Evolutionary conservation across 2,888 invertebrate species (phyloP).

Genomic region (Hololepta plana): DNA sequence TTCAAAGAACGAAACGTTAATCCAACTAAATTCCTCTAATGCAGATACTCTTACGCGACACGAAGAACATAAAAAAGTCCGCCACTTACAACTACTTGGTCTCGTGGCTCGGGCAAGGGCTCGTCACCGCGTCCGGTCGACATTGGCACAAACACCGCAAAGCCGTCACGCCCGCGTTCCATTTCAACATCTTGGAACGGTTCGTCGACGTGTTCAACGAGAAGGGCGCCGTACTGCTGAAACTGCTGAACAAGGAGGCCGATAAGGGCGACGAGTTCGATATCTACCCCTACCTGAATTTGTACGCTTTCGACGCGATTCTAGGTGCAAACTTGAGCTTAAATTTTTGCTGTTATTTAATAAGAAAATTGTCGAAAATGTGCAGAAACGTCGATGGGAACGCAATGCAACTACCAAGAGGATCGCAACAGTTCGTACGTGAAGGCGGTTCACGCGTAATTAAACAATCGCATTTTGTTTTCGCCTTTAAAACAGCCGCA

Average conservation of each 20-base stretch:
- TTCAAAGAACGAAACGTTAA: too few species aligned
- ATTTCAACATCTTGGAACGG: constrained; percentile 8
- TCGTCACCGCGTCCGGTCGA: too few species aligned
- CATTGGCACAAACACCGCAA: constrained; percentile 8
- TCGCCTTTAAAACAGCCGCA: too few species aligned
- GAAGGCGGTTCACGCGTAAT: constrained; percentile 4
- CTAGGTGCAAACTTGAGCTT: too few species aligned
- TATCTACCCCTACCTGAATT: constrained; percentile 6
- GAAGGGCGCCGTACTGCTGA: constrained; percentile 3
- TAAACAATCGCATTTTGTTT: constrained; percentile 1
- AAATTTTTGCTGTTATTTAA: too few species aligned
- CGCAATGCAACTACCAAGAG: constrained; percentile 48
- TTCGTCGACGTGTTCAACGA: constrained; percentile 8
- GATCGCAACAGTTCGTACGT: constrained; percentile 52
- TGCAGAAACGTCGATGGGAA: constrained; percentile 71
- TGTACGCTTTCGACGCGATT: constrained; percentile 5
- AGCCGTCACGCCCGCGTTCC: constrained; percentile 9
- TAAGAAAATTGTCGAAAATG: too few species aligned
- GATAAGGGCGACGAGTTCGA: constrained; percentile 6
- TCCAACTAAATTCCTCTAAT: too few species aligned
- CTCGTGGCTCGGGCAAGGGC: too few species aligned
- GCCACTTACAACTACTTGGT: too few species aligned
- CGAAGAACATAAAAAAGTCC: too few species aligned
- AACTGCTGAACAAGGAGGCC: not conserved
- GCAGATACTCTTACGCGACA: too few species aligned